Conservation (phyloP, 2,888 invertebrate species). For the Diloba caeruleocephala region DNA sequence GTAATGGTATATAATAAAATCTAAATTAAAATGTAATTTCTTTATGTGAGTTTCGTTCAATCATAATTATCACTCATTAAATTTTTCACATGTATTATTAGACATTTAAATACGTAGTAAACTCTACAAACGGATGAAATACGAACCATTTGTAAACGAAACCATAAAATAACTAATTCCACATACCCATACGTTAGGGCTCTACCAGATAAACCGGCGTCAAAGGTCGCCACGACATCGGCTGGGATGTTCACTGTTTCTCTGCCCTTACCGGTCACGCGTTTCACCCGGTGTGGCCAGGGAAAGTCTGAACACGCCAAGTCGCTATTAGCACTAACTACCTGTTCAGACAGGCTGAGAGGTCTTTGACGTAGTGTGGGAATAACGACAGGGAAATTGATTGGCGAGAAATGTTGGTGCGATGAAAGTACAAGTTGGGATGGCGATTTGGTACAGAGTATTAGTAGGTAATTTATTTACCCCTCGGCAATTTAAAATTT, state of each 20-base stretch:
- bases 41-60: no score
- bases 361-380: slow-evolving; percentile 65
- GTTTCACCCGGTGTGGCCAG: slow-evolving; percentile 62
- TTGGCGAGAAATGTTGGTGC: slow-evolving; percentile 39
- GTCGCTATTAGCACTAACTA: slow-evolving; percentile 64
- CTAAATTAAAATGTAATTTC: no score
- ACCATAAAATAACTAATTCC: slow-evolving; percentile 14
- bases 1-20: no score
- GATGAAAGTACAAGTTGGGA: slow-evolving; percentile 44
- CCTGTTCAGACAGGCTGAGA: slow-evolving; percentile 65
- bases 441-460: slow-evolving; percentile 7
- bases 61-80: no score
- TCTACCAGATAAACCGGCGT: slow-evolving; percentile 47
- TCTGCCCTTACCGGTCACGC: slow-evolving; percentile 75
- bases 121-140: no score
- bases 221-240: slow-evolving; percentile 72
- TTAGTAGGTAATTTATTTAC: slow-evolving; percentile 19
- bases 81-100: no score
- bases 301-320: slow-evolving; percentile 70
- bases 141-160: slow-evolving; percentile 16
- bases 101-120: no score
- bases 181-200: slow-evolving; percentile 25
- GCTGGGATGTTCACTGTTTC: slow-evolving; percentile 70
- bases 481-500: no score
- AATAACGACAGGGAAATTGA: slow-evolving; percentile 61